Evolutionary conservation across 2,113 vertebrate species (phyloP), one percentile per base, ranked within the genome.

Genomic region (Hoplias malabaricus): DNA sequence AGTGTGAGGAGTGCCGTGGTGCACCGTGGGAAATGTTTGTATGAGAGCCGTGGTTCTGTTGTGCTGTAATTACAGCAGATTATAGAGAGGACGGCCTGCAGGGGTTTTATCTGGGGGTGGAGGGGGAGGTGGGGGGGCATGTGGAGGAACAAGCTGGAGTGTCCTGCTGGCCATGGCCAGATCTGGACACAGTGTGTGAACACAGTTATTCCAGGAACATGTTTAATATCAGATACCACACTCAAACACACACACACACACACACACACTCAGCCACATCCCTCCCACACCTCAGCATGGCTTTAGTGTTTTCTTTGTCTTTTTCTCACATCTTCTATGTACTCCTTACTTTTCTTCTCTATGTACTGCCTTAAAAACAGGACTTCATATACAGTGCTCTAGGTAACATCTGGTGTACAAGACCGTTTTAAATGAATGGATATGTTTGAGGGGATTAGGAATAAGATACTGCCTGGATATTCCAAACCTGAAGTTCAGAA

Each of bases 1-100:
- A 84, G 87, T 86, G 86, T 87, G 81, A 88, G 88, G 87, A 84
- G 87, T 86, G 79, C 5, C 11, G 46, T 23, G 66, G 13, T 50
- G 46, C 38, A 54, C 50, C 11, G 36, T 43, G 19, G 67, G 27
- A 19, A 5, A 4, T 53, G 21, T 53, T 36, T 50, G 10, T 62
- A 36, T 16, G 11, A 43, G 61, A 38, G 16, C 50, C 5, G 16
- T 31, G n/a, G 43, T 46, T 46, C 42, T 23, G 56, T 68, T 2
- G 40, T 6, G 65, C 53, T 48, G 34, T 57, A 54, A 63, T 63
- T 68, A 66, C 66, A 25, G 31, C 59, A 61, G 27, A 59, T 69
- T 43, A 57, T 27, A 16, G 29, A 14, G 33, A 8, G 67, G 9
- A 21, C 33, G 38, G 73, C 50, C 53, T 19, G 62, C 57, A 67